phyloP scores from a whole-genome alignment of 2,888 invertebrate genomes.

The Ditula angustiorana region DNA sequence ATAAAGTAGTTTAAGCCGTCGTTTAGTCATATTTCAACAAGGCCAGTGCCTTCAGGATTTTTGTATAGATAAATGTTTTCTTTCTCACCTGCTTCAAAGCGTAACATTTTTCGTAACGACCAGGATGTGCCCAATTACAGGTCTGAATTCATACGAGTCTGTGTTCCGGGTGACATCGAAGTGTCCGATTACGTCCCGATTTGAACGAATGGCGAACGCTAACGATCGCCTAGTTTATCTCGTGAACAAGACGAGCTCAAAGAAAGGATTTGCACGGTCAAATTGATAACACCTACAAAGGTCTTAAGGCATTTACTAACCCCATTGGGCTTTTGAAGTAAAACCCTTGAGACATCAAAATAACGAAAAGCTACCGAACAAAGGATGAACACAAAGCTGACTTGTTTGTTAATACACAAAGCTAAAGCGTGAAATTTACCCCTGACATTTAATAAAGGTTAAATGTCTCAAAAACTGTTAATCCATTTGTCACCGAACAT shows the following conservation, averaged over 20 bases:
- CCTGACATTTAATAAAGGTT: no score
- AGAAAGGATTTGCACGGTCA: constrained; percentile 62
- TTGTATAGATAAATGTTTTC: not conserved
- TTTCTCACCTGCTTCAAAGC: not conserved
- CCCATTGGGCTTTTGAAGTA: constrained; percentile 41
- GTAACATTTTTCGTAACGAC: not conserved
- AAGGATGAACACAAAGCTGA: not conserved
- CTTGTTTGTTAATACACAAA: not conserved
- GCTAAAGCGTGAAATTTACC: not conserved
- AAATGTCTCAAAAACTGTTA: no score
- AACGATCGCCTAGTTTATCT: constrained; percentile 15
- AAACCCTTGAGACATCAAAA: constrained; percentile 44
- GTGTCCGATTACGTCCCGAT: not conserved
- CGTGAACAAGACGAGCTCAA: constrained; percentile 10
- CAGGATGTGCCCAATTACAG: not conserved
- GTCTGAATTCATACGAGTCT: not conserved
- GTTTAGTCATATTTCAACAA: not conserved
- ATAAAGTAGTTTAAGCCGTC: not conserved
- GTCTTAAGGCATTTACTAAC: constrained; percentile 36
- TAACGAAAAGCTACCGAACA: not conserved
- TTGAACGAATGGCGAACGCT: not conserved
- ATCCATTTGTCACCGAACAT: no score
- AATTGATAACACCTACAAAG: constrained; percentile 54
- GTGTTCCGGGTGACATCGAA: not conserved
- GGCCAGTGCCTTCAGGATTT: not conserved